Evolutionary conservation across 2,888 invertebrate genomes (phyloP).

Genomic region (Cremastinae sp.): DNA sequence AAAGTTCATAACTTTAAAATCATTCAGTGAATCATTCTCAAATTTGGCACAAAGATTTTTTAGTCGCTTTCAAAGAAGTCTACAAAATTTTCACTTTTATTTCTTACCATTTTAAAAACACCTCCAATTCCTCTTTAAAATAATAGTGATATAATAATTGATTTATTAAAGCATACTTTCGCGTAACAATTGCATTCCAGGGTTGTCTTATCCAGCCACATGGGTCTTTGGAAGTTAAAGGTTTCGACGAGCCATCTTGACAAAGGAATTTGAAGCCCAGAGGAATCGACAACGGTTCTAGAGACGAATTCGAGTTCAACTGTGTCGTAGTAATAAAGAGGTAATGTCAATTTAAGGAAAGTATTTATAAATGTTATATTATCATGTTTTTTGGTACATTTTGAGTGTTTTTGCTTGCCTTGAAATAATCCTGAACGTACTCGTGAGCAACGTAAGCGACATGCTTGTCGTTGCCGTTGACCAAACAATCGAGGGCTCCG

Average conservation of each 20-base stretch:
- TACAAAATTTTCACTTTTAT: no score
- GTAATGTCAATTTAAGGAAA: background rate
- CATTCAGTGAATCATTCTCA: no score
- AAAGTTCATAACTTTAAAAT: no score
- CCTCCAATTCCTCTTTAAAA: no score
- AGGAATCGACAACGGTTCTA: slow-evolving; percentile 59
- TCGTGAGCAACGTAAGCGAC: slow-evolving; percentile 84
- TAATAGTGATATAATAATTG: no score
- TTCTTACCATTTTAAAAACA: no score
- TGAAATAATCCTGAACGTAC: slow-evolving; percentile 81
- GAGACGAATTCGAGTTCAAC: slow-evolving; percentile 57
- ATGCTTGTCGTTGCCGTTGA: slow-evolving; percentile 81
- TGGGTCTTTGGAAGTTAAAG: slow-evolving; percentile 73
- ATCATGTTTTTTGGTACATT: no score
- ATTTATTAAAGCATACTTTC: slow-evolving; percentile 81
- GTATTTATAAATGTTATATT: background rate
- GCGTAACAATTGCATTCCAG: slow-evolving; percentile 82
- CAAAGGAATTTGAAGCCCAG: slow-evolving; percentile 76
- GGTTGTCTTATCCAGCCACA: slow-evolving; percentile 85
- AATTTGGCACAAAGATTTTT: no score
- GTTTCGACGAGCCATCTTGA: slow-evolving; percentile 72
- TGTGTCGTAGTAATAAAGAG: slow-evolving; percentile 50
- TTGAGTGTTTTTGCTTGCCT: slow-evolving; percentile 77
- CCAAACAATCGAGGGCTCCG: slow-evolving; percentile 85
- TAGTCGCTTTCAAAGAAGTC: no score